A percentile compares a stretch with the other conserved stretches of the same genome.
These are phyloP conservation scores for Centruroides sculpturatus DNA, from an alignment of 1,140 invertebrate species.

Conservation along the genomic window DNA sequence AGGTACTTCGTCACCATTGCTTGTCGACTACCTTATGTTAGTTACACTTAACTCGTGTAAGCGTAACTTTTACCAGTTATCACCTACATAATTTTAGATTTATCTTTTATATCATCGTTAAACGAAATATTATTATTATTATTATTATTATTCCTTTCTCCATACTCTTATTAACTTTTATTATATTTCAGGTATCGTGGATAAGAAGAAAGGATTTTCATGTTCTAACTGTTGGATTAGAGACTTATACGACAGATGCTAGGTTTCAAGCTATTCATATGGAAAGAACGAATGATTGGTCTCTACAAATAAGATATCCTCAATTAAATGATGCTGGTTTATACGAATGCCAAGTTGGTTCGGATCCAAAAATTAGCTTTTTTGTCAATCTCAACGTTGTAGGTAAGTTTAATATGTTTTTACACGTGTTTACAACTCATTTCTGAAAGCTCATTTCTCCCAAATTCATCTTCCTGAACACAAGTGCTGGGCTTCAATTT, in stretches of 20 bases:
- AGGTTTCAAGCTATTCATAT: constrained; percentile 69
- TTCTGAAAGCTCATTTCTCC: background rate
- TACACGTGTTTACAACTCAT: constrained; percentile 8
- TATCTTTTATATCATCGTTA: too few species aligned
- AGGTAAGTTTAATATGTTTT: constrained; percentile 43
- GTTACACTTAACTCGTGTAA: too few species aligned
- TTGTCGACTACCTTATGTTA: too few species aligned
- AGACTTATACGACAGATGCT: constrained; percentile 66
- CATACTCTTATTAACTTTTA: background rate
- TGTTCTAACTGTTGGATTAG: constrained; percentile 53
- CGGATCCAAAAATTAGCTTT: constrained; percentile 64
- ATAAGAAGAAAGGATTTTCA: constrained; percentile 56
- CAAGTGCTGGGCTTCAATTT: constrained; percentile 36
- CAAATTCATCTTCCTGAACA: background rate
- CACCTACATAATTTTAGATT: too few species aligned
- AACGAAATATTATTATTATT: too few species aligned
- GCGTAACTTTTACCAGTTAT: too few species aligned
- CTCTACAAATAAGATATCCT: constrained; percentile 58
- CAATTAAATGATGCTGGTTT: constrained; percentile 54
- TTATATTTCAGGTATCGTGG: constrained; percentile 47
- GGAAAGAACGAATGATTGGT: constrained; percentile 63
- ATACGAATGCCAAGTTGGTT: constrained; percentile 74
- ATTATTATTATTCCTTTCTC: too few species aligned
- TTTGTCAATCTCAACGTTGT: constrained; percentile 65
- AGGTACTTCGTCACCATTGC: too few species aligned